phyloP scores from a whole-genome alignment of 2,113 vertebrate species.

The Fukomys damarensis region DNA sequence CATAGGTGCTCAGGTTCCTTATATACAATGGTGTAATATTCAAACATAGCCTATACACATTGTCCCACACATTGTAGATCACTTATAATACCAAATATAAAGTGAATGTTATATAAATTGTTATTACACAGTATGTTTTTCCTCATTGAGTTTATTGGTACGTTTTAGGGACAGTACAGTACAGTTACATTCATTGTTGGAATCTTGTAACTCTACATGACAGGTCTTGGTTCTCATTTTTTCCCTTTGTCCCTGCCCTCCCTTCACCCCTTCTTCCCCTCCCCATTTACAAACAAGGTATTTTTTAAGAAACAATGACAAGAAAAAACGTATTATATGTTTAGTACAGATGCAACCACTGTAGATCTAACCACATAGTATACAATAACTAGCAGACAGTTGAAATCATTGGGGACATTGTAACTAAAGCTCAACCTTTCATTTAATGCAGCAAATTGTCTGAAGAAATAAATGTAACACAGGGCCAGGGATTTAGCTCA shows the following conservation, averaged over 20 bases:
- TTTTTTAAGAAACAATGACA: not conserved
- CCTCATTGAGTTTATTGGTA: too few species aligned
- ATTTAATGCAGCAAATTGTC: slow-evolving; percentile 16
- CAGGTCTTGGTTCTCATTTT: too few species aligned
- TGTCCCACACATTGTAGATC: not conserved
- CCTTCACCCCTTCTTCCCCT: too few species aligned
- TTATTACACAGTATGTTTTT: not conserved
- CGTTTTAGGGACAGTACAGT: too few species aligned
- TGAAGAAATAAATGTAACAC: slow-evolving; percentile 43
- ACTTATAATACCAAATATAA: not conserved
- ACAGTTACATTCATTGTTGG: too few species aligned
- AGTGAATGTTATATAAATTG: not conserved
- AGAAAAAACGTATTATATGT: not conserved
- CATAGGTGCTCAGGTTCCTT: not conserved
- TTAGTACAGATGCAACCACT: not conserved
- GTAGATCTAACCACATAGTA: not conserved
- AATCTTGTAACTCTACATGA: too few species aligned
- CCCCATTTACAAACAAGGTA: too few species aligned
- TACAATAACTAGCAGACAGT: not conserved
- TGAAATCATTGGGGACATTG: not conserved
- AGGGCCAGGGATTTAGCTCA: too few species aligned
- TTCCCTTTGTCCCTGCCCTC: too few species aligned
- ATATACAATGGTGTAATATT: not conserved
- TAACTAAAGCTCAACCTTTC: slow-evolving; percentile 20
- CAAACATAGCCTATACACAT: not conserved